phyloP scores from a whole-genome alignment of 2,797 vertebrate genomes.

The Protonibea diacanthus region DNA sequence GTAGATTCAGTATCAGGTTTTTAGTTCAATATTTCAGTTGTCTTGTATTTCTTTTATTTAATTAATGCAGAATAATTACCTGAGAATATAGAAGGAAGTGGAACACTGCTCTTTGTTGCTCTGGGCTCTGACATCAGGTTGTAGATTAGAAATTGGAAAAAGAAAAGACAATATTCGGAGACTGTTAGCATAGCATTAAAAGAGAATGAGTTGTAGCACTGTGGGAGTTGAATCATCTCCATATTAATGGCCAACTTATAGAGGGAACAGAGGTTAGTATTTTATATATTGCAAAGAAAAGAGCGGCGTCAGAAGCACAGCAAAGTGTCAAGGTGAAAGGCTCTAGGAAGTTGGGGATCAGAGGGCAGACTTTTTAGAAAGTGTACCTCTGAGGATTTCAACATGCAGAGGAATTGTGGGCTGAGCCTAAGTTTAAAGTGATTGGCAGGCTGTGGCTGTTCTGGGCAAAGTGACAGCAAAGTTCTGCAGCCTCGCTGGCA shows the following conservation, averaged over 20 bases:
- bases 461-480: conserved; percentile 45
- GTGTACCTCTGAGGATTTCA: conserved; percentile 9
- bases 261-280: conserved; percentile 65
- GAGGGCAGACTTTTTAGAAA: conserved; percentile 46
- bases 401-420: conserved; percentile 13
- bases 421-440: conserved; percentile 47
- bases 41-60: conserved; percentile 66
- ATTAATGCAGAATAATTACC: conserved; percentile 82
- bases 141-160: conserved; percentile 73
- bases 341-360: conserved; percentile 36
- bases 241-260: conserved; percentile 79
- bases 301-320: conserved; percentile 38
- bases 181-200: conserved; percentile 81
- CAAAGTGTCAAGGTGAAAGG: conserved; percentile 56
- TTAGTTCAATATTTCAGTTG: conserved; percentile 34
- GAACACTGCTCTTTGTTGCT: conserved; percentile 79
- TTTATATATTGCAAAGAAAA: conserved; percentile 45
- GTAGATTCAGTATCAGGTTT: conserved; percentile 29
- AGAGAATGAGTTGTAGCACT: conserved; percentile 78
- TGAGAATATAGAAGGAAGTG: conserved; percentile 78
- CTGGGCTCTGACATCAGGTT: conserved; percentile 64
- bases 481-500: conserved; percentile 37
- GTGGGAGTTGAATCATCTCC: conserved; percentile 77
- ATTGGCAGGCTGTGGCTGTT: conserved; percentile 52
- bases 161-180: conserved; percentile 75